Evolutionary conservation across 1,140 invertebrate species (phyloP).

Genomic region (Drosophila kurseongensis): DNA sequence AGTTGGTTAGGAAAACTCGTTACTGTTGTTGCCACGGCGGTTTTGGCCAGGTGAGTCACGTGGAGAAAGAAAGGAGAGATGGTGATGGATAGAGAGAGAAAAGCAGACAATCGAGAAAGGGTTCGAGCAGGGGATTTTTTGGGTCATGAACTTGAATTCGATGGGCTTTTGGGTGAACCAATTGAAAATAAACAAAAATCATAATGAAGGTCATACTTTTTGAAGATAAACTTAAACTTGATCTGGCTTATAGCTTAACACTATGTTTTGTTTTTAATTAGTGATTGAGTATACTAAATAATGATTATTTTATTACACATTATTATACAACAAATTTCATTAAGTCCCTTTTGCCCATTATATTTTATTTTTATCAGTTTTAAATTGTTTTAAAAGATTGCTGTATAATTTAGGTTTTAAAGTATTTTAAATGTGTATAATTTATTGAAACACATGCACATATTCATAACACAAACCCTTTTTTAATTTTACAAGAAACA

Average conservation of each 20-base stretch:
- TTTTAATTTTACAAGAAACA: background rate
- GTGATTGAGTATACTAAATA: too few species aligned
- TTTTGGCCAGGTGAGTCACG: conserved; percentile 25
- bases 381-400: too few species aligned
- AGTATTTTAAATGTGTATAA: too few species aligned
- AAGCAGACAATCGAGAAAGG: background rate
- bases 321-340: too few species aligned
- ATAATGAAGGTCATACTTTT: conserved; percentile 15
- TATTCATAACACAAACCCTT: too few species aligned
- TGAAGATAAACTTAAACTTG: background rate
- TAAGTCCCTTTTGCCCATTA: too few species aligned
- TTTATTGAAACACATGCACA: too few species aligned
- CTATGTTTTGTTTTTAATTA: too few species aligned
- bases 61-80: conserved; percentile 25
- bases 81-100: background rate
- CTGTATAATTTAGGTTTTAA: too few species aligned
- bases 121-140: background rate
- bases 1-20: conserved; percentile 41
- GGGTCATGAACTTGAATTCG: conserved; percentile 42
- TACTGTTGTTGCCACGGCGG: conserved; percentile 15
- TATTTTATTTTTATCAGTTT: too few species aligned
- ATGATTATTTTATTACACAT: too few species aligned
- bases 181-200: conserved; percentile 1
- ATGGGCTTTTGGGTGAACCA: conserved; percentile 11
- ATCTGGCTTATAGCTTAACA: background rate